These are phyloP conservation scores for Cepaea nemoralis DNA, from an alignment of 1,140 invertebrate genomes.

Conservation along the genomic window DNA sequence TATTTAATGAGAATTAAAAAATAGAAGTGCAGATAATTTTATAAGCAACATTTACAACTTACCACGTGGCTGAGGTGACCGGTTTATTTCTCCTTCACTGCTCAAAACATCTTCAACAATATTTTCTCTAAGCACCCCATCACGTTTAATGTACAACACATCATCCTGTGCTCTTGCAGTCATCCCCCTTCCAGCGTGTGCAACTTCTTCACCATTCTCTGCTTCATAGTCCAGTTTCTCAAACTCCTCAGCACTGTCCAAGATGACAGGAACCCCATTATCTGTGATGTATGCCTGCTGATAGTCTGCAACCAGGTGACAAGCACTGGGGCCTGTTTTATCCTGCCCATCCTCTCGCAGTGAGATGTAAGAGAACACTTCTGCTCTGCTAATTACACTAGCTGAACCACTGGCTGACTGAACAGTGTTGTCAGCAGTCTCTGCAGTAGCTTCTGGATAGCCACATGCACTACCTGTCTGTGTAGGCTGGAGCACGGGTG, in stretches of 20 bases:
- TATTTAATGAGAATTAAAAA: no score
- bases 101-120: constrained; percentile 13
- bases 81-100: constrained; percentile 3
- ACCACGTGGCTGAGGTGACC: neutral
- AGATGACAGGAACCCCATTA: constrained; percentile 27
- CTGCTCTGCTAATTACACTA: neutral
- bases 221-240: neutral
- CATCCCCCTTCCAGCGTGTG: neutral
- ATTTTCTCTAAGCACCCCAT: neutral
- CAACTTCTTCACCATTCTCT: neutral
- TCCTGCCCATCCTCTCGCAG: neutral
- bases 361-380: neutral
- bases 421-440: neutral
- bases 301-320: neutral
- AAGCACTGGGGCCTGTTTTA: neutral
- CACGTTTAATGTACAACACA: neutral
- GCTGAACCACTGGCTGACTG: neutral
- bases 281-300: constrained; percentile 14
- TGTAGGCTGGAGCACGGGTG: neutral
- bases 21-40: neutral
- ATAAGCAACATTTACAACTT: no score
- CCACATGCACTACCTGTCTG: neutral
- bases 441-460: neutral
- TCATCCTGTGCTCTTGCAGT: neutral
- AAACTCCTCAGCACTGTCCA: constrained; percentile 19